Conservation (phyloP, 2,797 vertebrate genomes). For the Danio albolineatus region DNA sequence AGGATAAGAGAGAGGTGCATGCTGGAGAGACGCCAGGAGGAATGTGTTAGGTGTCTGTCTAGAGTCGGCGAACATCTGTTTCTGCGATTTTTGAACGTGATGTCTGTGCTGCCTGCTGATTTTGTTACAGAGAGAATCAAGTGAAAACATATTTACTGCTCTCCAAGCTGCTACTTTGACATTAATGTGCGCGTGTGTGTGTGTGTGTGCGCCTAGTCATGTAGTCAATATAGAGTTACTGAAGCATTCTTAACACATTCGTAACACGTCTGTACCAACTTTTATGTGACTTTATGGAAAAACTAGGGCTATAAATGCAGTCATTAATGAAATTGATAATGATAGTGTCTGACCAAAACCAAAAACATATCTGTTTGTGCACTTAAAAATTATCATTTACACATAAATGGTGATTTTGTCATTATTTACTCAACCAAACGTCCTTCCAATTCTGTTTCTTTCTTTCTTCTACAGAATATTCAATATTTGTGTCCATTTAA, state of each 20-base stretch:
- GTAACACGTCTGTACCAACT: not conserved
- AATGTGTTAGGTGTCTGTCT: slow-evolving; percentile 44
- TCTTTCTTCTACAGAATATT: not conserved
- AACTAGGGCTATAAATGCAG: not conserved
- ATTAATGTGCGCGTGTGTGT: not conserved
- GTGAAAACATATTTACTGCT: slow-evolving; percentile 43
- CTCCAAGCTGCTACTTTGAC: slow-evolving; percentile 5
- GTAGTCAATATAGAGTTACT: not conserved
- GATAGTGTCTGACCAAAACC: not conserved
- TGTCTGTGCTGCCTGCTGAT: slow-evolving; percentile 40
- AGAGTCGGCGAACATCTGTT: slow-evolving; percentile 51
- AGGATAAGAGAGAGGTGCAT: slow-evolving; percentile 36
- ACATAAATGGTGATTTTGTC: not conserved
- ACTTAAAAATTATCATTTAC: not conserved
- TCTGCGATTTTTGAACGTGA: slow-evolving; percentile 43
- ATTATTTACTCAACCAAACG: not conserved
- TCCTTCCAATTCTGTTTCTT: not conserved
- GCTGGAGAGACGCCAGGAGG: slow-evolving; percentile 31
- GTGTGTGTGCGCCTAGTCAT: not conserved
- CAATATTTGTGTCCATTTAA: not conserved
- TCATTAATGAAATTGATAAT: not conserved
- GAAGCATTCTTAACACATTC: not conserved
- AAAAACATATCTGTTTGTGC: not conserved
- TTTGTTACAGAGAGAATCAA: slow-evolving; percentile 53
- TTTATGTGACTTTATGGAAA: not conserved